Evolutionary conservation across 1,140 invertebrate genomes (phyloP).

Genomic region (Limonius californicus): DNA sequence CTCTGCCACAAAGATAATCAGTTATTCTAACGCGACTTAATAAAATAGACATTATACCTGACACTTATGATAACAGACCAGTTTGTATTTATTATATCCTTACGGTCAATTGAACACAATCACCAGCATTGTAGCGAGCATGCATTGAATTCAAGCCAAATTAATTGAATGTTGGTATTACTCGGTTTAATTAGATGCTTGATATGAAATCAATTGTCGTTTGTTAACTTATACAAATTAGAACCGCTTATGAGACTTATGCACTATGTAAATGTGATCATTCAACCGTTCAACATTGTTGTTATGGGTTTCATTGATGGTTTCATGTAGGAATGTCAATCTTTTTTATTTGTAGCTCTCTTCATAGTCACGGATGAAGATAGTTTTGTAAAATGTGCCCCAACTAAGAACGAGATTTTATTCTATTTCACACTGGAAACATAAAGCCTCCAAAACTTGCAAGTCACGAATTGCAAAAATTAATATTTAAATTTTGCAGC

Average conservation of each 20-base stretch:
- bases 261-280: slow-evolving; percentile 5
- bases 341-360: no score
- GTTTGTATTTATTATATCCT: slow-evolving; percentile 28
- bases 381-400: no score
- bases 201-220: slow-evolving; percentile 35
- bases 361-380: no score
- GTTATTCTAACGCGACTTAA: slow-evolving; percentile 21
- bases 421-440: no score
- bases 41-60: slow-evolving; percentile 30
- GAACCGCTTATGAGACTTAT: slow-evolving; percentile 9
- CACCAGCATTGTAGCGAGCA: slow-evolving; percentile 20
- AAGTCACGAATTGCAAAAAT: no score
- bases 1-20: slow-evolving; percentile 18
- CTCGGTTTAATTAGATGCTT: slow-evolving; percentile 30
- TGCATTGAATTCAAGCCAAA: slow-evolving; percentile 35
- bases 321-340: no score
- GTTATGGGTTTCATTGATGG: no score
- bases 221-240: slow-evolving; percentile 34
- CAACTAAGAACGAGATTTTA: no score
- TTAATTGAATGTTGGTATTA: slow-evolving; percentile 32
- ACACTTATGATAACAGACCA: slow-evolving; percentile 32
- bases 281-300: background rate
- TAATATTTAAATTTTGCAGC: no score
- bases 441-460: no score
- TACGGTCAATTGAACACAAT: slow-evolving; percentile 32